Percentiles rank a stretch among this genome's conserved stretches.
Evolutionary conservation across 2,113 vertebrate genomes (phyloP).

Genomic region (Corvus hawaiiensis): DNA sequence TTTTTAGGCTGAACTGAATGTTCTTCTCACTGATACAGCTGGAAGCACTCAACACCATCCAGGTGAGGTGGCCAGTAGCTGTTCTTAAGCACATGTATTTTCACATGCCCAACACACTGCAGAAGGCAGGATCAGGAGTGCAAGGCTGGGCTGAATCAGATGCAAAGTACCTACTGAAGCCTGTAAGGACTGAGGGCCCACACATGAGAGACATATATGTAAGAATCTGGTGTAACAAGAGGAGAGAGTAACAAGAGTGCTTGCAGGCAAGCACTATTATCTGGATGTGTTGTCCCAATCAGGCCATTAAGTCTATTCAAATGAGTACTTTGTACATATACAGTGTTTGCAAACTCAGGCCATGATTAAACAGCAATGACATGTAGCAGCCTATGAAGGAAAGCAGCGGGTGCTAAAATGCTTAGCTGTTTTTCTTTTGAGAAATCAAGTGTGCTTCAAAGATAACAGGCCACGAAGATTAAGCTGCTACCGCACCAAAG

Average conservation of each 20-base stretch:
- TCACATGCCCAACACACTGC: neutral
- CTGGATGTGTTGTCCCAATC: neutral
- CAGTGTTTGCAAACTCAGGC: neutral
- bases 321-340: neutral
- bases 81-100: neutral
- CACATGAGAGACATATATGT: neutral
- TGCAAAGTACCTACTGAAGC: neutral
- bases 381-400: constrained; percentile 29
- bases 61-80: neutral
- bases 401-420: constrained; percentile 43
- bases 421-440: constrained; percentile 50
- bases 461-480: constrained; percentile 56
- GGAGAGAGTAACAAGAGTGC: too few species aligned
- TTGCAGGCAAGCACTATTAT: neutral
- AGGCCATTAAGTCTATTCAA: neutral
- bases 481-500: constrained; percentile 1
- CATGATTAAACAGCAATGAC: constrained; percentile 8
- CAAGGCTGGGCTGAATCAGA: neutral
- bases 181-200: neutral
- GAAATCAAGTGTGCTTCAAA: constrained; percentile 49
- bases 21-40: neutral
- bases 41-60: neutral
- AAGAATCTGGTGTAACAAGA: neutral
- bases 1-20: neutral
- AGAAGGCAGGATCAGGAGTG: neutral